Evolutionary conservation across 2,113 vertebrate genomes (phyloP), one percentile per base, ranked within the genome.

Genomic region (Sapajus apella): DNA sequence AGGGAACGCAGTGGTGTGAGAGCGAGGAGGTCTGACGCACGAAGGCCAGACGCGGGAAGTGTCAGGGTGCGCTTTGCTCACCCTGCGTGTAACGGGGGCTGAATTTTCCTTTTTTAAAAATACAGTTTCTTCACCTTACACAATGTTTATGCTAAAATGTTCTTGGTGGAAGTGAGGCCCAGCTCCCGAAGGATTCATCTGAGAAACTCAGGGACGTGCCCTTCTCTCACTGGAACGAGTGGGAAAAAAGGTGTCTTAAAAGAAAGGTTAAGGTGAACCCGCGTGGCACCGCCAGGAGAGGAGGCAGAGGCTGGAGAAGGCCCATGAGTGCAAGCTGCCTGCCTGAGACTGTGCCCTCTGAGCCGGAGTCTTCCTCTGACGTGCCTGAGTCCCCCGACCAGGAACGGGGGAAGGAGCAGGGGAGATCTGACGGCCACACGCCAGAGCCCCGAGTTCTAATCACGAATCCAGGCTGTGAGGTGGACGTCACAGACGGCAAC

Each of bases 121-220:
- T 27, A 17, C 40, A 30, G 3, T 16, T 32, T 37, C 79, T 86
- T n/a, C n/a, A 18, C 14, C 2, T 64, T 14, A 52, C 17, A 14
- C 11, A n/a, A 35, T 1, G 8, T 0, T 13, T 20, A 23, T 2
- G 6, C 1, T 18, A 23, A 20, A n/a, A 25, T 0, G 3, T n/a
- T 37, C 6, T 2, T 32, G 75, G 75, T 3, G 25, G 68, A 61
- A 68, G 40, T 0, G 20, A 58, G 58, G 56, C 17, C 35, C 16
- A 13, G n/a, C 9, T 11, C 85, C 56, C 14, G 1, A 2, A 4
- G 45, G 64, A 8, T 9, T 21, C 45, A 4, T 12, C n/a, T 64
- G n/a, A 43, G 50, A 30, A 18, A 40, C 7, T 2, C 21, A 2
- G 37, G 16, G 16, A 12, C 56, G 1, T 61, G 12, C 81, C 14